phyloP scores from a whole-genome alignment of 2,797 vertebrate species.

The Otolemur crassicaudatus region DNA sequence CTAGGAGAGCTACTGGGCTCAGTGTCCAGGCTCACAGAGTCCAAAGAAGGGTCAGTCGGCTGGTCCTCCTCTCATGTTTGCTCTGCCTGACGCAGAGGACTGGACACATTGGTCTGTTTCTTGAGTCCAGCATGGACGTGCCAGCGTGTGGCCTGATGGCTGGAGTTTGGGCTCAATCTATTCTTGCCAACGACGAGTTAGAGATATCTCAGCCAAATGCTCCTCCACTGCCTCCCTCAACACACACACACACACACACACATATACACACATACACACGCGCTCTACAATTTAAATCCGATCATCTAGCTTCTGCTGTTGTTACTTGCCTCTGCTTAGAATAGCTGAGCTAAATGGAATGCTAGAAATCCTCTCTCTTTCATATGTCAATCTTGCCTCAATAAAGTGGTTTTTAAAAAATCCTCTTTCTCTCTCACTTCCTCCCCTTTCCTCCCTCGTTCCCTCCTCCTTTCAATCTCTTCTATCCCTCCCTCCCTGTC shows the following conservation, averaged over 20 bases:
- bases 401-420: not conserved
- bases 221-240: not conserved
- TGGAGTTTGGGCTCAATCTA: not conserved
- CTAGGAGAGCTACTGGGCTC: not conserved
- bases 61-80: not conserved
- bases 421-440: not conserved
- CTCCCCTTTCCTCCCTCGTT: not conserved
- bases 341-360: not conserved
- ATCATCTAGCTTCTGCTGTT: not conserved
- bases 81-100: not conserved
- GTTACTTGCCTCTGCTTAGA: not conserved
- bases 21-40: not conserved
- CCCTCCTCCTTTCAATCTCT: not conserved
- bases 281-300: not conserved
- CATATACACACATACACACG: not conserved
- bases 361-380: not conserved
- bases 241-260: not conserved
- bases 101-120: no score
- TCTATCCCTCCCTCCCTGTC: not conserved
- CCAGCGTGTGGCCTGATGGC: no score
- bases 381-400: not conserved
- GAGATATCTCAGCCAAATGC: not conserved
- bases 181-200: not conserved
- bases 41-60: not conserved
- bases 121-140: not conserved